A percentile compares a stretch with the other conserved stretches of the same genome.
These are phyloP conservation scores for Bujurquina vittata DNA, from an alignment of 2,113 vertebrate species.

Conservation along the genomic window DNA sequence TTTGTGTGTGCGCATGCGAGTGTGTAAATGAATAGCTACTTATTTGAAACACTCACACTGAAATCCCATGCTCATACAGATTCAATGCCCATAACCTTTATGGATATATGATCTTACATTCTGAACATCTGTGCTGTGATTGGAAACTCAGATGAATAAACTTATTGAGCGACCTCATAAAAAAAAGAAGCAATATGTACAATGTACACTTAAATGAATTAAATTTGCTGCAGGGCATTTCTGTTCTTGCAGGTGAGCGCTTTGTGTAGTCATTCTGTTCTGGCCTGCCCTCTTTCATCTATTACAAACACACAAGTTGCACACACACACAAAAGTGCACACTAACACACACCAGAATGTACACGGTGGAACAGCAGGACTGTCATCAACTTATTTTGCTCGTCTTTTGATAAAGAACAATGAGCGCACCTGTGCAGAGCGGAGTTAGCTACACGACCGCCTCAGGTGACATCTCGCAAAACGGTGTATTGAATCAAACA, in stretches of 20 bases:
- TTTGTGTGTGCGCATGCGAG: background rate
- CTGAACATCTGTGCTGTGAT: conserved; percentile 55
- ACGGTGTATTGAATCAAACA: conserved; percentile 43
- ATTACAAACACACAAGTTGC: conserved; percentile 20
- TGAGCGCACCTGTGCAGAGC: conserved; percentile 70
- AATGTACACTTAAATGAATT: conserved; percentile 40
- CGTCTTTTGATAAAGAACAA: conserved; percentile 60
- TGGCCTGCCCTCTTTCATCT: conserved; percentile 59
- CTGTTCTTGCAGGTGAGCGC: conserved; percentile 37
- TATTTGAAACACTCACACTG: background rate
- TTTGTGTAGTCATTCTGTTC: conserved; percentile 50
- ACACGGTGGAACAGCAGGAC: conserved; percentile 45
- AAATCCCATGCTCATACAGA: background rate
- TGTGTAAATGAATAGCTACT: background rate
- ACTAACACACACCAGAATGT: conserved; percentile 16
- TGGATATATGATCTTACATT: conserved; percentile 21
- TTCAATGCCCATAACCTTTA: conserved; percentile 16
- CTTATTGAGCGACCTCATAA: conserved; percentile 35
- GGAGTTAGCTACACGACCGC: conserved; percentile 50
- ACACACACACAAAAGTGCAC: background rate
- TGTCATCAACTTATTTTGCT: conserved; percentile 35
- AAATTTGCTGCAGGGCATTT: conserved; percentile 50
- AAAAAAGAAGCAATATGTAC: conserved; percentile 29
- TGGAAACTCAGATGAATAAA: conserved; percentile 30
- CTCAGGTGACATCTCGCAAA: conserved; percentile 61